Conservation (phyloP, 2,888 invertebrate species). For the Lasioglossum figueresi region DNA sequence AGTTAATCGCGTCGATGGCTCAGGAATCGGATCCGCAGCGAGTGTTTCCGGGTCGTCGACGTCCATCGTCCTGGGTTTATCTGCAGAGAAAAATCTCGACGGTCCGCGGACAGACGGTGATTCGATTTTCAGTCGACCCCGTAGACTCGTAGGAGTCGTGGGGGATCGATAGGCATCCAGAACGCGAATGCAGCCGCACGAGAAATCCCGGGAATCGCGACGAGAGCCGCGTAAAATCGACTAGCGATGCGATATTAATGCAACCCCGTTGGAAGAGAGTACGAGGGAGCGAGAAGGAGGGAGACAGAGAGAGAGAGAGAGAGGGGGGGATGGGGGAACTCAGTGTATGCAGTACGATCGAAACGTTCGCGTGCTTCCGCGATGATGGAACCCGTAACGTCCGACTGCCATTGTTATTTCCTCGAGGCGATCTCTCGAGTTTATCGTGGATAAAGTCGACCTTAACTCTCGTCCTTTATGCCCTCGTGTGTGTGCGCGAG, state of each 20-base stretch:
- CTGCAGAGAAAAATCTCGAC: slow-evolving; percentile 12
- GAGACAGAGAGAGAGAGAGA: not conserved
- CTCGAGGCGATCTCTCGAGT: slow-evolving; percentile 42
- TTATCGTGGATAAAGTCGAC: slow-evolving; percentile 41
- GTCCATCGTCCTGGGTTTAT: not conserved
- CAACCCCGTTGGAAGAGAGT: slow-evolving; percentile 6
- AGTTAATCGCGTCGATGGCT: slow-evolving; percentile 7
- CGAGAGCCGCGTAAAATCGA: slow-evolving; percentile 35
- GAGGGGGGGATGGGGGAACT: not conserved
- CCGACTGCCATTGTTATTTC: slow-evolving; percentile 48
- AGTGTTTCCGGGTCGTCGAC: not conserved
- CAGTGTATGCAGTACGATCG: slow-evolving; percentile 33
- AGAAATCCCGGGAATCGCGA: slow-evolving; percentile 11
- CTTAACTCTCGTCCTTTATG: slow-evolving; percentile 38
- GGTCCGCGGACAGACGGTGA: slow-evolving; percentile 1
- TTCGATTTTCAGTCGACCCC: slow-evolving; percentile 5
- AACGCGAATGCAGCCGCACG: not conserved
- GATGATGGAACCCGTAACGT: slow-evolving; percentile 45
- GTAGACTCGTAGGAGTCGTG: not conserved
- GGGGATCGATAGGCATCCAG: slow-evolving; percentile 20
- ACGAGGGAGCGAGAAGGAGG: not conserved
- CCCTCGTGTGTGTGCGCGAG: not conserved
- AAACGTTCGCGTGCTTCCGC: slow-evolving; percentile 32
- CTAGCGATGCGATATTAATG: slow-evolving; percentile 50
- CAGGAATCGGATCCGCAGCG: not conserved